Evolutionary conservation across 1,140 invertebrate genomes (phyloP), one percentile per base, ranked within the genome.

Genomic region (Drosophila arizonae): DNA sequence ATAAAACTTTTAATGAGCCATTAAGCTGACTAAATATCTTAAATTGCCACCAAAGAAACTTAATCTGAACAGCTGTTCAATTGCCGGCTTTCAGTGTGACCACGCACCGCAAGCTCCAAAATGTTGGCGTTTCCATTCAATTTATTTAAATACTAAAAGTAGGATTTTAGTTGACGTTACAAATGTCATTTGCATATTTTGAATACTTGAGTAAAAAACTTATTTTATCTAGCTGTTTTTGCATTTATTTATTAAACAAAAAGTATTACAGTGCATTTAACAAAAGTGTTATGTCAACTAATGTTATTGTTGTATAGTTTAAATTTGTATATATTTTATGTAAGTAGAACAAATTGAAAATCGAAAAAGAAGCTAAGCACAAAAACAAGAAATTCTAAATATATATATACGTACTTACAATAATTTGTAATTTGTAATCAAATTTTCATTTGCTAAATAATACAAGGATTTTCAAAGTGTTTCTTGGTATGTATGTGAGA

Each of bases 201-300:
- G 11, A 3, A 0, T 39, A 11, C 21, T 24, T 24, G 3, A 39
- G 3, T 13, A 11, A 11, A 39, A 58, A 74, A 55, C 9, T 15
- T 55, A 5, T 6, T 63, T 60, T 68, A 62, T 69, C 70, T 85
- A 85, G 70, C 78, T 76, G 56, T 60, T 63, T 62, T 75, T 62
- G 68, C 41, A 78, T 76, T 87, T 87, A 86, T 85, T 85, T 81
- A 78, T 70, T 85, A 45, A 81, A 86, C 68, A 61, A 65, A 85
- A 81, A 57, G 11, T 66, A 52, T 41, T 86, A 87, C 75, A 72
- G 81, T 86, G 81, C 81, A 75, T 69, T 69, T 61, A 76, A 73
- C 57, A 66, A 79, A 87, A 76, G 56, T 78, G 61, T 69, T 79
- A 58, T 78, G 65, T 70, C 46, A 85, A 87, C 71, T 86, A 86